Evolutionary conservation across 2,888 invertebrate genomes (phyloP), one percentile per base, ranked within the genome.

Genomic region (Seladonia tumulorum): DNA sequence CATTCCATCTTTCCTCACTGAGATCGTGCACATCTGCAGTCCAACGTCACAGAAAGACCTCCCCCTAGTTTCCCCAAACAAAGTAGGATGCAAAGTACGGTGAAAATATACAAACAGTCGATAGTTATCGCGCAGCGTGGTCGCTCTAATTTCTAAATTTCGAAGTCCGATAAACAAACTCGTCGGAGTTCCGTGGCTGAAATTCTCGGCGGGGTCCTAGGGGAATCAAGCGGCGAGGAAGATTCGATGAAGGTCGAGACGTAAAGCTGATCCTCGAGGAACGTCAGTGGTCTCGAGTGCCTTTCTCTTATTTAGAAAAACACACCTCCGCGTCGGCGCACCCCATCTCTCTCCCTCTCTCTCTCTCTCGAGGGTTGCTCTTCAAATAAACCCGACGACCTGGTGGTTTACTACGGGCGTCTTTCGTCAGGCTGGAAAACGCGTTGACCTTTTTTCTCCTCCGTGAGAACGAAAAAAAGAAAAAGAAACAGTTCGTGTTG

Each of bases 331-430:
- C 68, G 42, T 73, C n/a, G 29, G 60, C 57, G 76, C 60, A 29
- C 79, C 82, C 78, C 68, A 57, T 78, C 71, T 70, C 76, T 29
- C 53, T n/a, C n/a, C 3, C 22, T 10, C 53, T 10, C n/a, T n/a
- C 53, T 53, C 53, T 8, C 22, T 53, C 53, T 22, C 22, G 88
- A 90, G 85, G 79, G 45, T 76, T 74, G 79, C 76, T 81, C 82
- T 90, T 85, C 90, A 90, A 90, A 90, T 91, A 90, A 90, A 90
- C 90, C 47, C 35, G 10, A 63, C 76, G 82, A 83, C 66, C 68
- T 66, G 49, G 81, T 70, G 76, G 88, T 89, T 86, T 72, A 81
- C 80, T 63, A 77, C 7, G 7, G 78, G 78, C 74, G 66, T 79
- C 87, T 79, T 79, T 77, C 77, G 70, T 73, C 83, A 70, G 57